Evolutionary conservation across 1,140 invertebrate genomes (phyloP), one percentile per base, ranked within the genome.

Genomic region (Sinonovacula constricta): DNA sequence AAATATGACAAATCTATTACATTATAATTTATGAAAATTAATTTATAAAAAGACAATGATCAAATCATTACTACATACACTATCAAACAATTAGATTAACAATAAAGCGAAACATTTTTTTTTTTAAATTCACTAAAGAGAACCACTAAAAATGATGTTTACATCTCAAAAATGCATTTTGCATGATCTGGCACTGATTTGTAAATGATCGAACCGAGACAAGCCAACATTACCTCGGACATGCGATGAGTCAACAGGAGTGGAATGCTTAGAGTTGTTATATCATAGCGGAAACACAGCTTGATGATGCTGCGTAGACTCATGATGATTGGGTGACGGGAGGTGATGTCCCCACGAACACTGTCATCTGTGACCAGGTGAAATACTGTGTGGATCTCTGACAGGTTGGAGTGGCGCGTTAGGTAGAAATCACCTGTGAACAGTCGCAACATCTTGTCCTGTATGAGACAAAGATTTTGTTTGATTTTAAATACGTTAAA

Each of bases 291-390:
- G 92, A 97, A 97, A 12, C 97, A 97, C 56, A 95, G 95, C 92
- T 98, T 98, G 70, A 99, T 92, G 81, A 99, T 97, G 92, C 99
- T 99, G 65, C 98, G 93, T 36, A 99, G 92, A 3, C 97, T 98
- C 57, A 99, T 92, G 79, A 99, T 97, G n/a, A 95, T 96, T 14
- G 97, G 95, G 93, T 99, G 97, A 22, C 98, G 93, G 1, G 97
- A 99, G 83, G 97, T 98, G 33, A 99, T 97, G 86, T 99, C 98
- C 77, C 94, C 94, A 3, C 88, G 84, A 0, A 93, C 74, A 22
- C 69, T 85, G 54, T 91, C 90, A 67, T 92, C 91, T 15, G 83
- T 94, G 0, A 99, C 95, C 83, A 99, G 94, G 89, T 99, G 98
- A 92, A 99, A 99, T 70, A 99, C 94, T 3, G 98, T 94, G 92